Conservation (phyloP, 2,797 vertebrate genomes). For the Lemur catta region DNA sequence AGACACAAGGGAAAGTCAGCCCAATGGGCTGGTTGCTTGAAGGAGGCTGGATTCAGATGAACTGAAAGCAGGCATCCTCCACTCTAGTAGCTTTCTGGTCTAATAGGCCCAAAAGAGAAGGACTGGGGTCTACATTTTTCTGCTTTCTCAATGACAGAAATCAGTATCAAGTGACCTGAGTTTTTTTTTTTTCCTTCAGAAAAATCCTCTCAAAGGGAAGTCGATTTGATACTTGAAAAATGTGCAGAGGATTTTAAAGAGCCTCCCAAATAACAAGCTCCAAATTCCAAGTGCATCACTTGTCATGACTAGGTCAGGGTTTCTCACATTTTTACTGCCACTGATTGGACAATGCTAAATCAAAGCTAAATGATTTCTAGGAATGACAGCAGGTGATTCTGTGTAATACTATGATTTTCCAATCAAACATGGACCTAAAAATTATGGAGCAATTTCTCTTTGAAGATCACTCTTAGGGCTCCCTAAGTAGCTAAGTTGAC, state of each 20-base stretch:
- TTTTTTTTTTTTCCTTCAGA: not conserved
- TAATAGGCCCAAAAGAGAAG: not conserved
- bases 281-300: not conserved
- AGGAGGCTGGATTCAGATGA: not conserved
- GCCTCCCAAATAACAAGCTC: not conserved
- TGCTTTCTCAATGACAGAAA: not conserved
- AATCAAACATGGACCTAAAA: conserved; percentile 7
- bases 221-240: conserved; percentile 10
- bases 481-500: not conserved
- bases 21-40: not conserved
- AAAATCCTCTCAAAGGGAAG: conserved; percentile 21
- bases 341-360: not conserved
- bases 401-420: not conserved
- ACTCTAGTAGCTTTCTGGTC: not conserved
- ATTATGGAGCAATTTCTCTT: not conserved
- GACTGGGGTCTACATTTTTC: not conserved
- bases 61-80: not conserved
- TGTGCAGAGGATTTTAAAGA: not conserved
- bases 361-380: conserved; percentile 34
- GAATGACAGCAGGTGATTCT: not conserved
- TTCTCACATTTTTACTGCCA: not conserved
- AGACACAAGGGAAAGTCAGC: conserved; percentile 16
- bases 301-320: not conserved
- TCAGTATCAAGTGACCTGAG: not conserved
- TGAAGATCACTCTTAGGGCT: not conserved